Percentiles rank a stretch among this genome's conserved stretches.
phyloP scores from a whole-genome alignment of 2,888 invertebrate genomes.

The Limnephilus auricula region DNA sequence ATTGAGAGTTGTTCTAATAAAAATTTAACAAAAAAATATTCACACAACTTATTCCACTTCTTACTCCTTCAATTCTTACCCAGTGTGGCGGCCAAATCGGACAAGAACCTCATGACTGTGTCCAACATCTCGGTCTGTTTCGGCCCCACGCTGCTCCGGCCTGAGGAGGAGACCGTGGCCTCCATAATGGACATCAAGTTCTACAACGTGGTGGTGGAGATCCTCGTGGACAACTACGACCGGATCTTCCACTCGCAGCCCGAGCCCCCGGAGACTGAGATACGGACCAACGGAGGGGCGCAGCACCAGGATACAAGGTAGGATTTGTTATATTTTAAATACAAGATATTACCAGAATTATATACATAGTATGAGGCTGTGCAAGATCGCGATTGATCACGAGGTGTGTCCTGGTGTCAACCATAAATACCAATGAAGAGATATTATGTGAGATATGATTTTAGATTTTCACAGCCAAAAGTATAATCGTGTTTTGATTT shows the following conservation, averaged over 20 bases:
- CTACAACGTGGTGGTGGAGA: conserved; percentile 98
- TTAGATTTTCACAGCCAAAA: too few species aligned
- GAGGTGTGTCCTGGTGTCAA: too few species aligned
- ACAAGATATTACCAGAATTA: background rate
- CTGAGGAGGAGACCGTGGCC: conserved; percentile 97
- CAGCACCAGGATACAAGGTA: conserved; percentile 51
- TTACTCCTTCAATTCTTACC: conserved; percentile 67
- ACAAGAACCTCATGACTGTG: conserved; percentile 97
- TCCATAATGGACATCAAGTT: conserved; percentile 99
- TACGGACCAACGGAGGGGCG: conserved; percentile 47
- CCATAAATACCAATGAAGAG: too few species aligned
- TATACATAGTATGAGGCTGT: background rate
- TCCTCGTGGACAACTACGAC: conserved; percentile 93
- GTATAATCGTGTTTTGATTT: too few species aligned
- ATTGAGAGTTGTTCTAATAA: too few species aligned
- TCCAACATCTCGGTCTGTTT: conserved; percentile 98
- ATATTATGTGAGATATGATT: too few species aligned
- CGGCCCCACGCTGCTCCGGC: conserved; percentile 96
- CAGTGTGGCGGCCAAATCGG: conserved; percentile 89
- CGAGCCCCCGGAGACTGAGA: conserved; percentile 65
- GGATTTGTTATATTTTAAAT: conserved; percentile 8
- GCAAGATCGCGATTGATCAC: background rate
- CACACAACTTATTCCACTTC: too few species aligned
- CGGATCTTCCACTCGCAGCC: conserved; percentile 81
- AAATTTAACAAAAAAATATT: too few species aligned